Base-by-base conservation (phyloP, 2,113 vertebrate genomes). In the Platysteira castanea region DNA sequence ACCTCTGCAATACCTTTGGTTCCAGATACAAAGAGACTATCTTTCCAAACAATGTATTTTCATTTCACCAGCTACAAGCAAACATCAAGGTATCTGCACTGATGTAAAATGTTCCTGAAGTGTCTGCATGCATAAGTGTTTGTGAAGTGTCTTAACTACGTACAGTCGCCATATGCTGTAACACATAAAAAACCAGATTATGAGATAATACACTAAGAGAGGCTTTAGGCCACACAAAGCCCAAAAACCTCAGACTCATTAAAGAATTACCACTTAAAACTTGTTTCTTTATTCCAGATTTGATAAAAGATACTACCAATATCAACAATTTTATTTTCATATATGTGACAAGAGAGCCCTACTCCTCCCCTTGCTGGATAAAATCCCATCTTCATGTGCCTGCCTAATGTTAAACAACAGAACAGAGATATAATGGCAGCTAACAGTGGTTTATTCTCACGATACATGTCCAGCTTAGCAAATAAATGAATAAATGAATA, bases 101-200 rank as follows among this genome's bases (percentile, higher is more conserved):
- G 47, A 39, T 17, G 4, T 11, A 37, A 64, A 74, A 52, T 6
- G 10, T 52, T 64, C 54, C 35, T 68, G 39, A 93, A 59, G 49
- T 9, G 13, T 59, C 26, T 67, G n/a, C 52, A 37, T 39, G 8
- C 65, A 31, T 53, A 11, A 21, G 5, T 44, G 26, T 14, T 57
- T 12, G 26, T 53, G 24, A 63, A 24, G 13, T 42, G 30, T 37
- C 17, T 31, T 47, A 17, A 10, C 10, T 37, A 18, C 46, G 15
- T 6, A 23, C 2, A 18, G 7, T 0, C 7, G 24, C 7, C 39
- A 52, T 9, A 22, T 5, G 30, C 35, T 50, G 11, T 3, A 69
- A 56, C 20, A 31, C 19, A 41, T 54, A 31, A 42, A 17, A 49
- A 41, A 37, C 1, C 1, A 68, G 28, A 30, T 16, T 33, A 33